Percentiles rank a stretch among this genome's conserved stretches.
These are phyloP conservation scores for Oncorhynchus gorbuscha DNA, from an alignment of 2,113 vertebrate species.

Conservation along the genomic window DNA sequence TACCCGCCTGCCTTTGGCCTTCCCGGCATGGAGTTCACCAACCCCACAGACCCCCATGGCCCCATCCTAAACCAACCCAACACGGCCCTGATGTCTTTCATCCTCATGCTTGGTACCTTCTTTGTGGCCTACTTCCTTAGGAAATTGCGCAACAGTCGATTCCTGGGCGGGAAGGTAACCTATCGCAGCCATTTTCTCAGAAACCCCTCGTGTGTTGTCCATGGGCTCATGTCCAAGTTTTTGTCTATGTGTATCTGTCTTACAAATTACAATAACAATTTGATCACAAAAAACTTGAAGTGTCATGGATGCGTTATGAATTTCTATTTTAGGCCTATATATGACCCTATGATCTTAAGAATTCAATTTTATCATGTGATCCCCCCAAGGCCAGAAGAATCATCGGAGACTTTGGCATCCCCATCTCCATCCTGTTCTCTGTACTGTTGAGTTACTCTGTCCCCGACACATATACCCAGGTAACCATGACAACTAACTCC, in stretches of 20 bases:
- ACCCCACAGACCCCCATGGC: conserved; percentile 40
- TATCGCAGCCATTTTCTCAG: neutral
- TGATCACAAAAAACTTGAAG: too few relatives aligned
- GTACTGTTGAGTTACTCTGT: conserved; percentile 88
- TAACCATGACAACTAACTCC: conserved; percentile 42
- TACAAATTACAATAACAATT: too few relatives aligned
- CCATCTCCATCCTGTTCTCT: conserved; percentile 95
- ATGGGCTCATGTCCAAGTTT: too few relatives aligned
- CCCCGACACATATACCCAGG: conserved; percentile 95
- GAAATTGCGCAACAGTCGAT: conserved; percentile 96
- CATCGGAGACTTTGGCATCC: conserved; percentile 96
- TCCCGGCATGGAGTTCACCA: conserved; percentile 48
- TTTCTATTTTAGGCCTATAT: too few relatives aligned
- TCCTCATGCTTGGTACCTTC: conserved; percentile 97
- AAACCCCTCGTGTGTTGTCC: too few relatives aligned
- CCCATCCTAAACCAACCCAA: conserved; percentile 88
- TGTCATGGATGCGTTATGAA: too few relatives aligned
- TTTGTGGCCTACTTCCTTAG: conserved; percentile 96
- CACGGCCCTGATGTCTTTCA: conserved; percentile 94
- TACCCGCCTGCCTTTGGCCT: conserved; percentile 69
- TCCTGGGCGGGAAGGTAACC: conserved; percentile 92
- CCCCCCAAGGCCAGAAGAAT: conserved; percentile 82
- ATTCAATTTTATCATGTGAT: too few relatives aligned
- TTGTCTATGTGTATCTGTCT: too few relatives aligned
- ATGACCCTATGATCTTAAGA: too few relatives aligned